Evolutionary conservation across 2,113 vertebrate genomes (phyloP).

Genomic region (Sorex fumeus): DNA sequence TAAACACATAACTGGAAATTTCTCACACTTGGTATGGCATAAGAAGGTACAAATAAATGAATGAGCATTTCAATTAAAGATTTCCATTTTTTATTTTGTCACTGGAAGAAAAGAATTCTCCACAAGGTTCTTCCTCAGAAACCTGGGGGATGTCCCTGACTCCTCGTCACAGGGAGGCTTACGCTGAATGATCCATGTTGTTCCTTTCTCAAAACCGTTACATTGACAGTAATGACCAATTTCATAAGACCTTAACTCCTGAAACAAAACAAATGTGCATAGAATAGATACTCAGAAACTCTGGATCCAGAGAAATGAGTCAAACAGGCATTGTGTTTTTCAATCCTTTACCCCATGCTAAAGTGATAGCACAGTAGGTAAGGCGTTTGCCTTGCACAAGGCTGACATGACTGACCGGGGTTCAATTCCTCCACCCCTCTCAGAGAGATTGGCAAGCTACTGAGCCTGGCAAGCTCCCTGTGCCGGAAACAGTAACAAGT

Average conservation of each 20-base stretch:
- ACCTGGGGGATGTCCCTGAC: neutral
- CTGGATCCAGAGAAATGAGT: neutral
- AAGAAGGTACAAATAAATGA: neutral
- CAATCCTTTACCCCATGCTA: neutral
- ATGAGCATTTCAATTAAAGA: neutral
- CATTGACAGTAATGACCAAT: neutral
- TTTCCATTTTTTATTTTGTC: neutral
- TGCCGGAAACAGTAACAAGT: too few relatives aligned
- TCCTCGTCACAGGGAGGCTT: neutral
- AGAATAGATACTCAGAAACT: neutral
- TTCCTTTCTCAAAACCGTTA: neutral
- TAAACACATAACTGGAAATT: neutral
- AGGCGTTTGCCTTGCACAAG: too few relatives aligned
- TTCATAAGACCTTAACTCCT: neutral
- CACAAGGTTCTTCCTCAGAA: neutral
- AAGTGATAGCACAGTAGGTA: too few relatives aligned
- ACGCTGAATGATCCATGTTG: neutral
- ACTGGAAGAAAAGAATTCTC: neutral
- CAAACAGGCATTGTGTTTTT: neutral
- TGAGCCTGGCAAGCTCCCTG: too few relatives aligned
- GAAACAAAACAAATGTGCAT: neutral
- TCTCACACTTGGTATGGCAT: neutral
- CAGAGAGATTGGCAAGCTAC: too few relatives aligned
- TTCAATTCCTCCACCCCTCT: too few relatives aligned
- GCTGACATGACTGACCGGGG: too few relatives aligned